Base-by-base conservation (phyloP, 2,888 invertebrate genomes). In the Leptopilina syphax region DNA sequence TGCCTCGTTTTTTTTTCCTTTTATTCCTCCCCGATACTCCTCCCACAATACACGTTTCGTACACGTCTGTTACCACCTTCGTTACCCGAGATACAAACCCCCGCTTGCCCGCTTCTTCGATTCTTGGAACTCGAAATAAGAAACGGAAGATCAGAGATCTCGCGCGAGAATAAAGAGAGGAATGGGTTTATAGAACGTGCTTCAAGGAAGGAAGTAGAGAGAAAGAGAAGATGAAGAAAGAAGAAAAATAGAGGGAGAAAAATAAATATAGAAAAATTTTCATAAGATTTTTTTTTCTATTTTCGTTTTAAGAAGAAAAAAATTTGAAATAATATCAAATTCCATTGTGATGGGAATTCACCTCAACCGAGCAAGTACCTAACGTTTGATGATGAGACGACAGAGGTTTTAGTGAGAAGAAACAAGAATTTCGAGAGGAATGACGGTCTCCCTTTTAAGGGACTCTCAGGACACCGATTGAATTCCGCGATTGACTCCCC, bases 291-390 rank as follows among this genome's bases (percentile, higher is more conserved):
- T 34, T 34, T 4, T 4, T 34, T 34, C 34, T 34, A 34, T 34
- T 34, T 34, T 34, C 4, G 34, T 34, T 34, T 34, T 3, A 34
- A 47, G 57, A 57, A 13, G 3, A 57, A 57, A 57, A n/a, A 13
- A 57, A 57, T 57, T 8, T 44, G 7, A n/a, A 34, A 34, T 34
- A 34, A 18, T 24, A 87, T 87, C 83, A 87, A 87, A 87, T 87
- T 87, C 87, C 83, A 4, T 87, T 85, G 82, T 81, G 81, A 85
- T 83, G 83, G 85, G 87, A 87, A 87, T 87, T 85, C 85, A 85
- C 79, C 85, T 84, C 86, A 13, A n/a, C 27, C 50, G 3, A 34
- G 50, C 70, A 47, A 50, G 73, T 12, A 34, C 34, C 34, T 2
- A 65, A 50, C 68, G 47, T 57, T 34, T 44, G 77, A 66, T 57